Evolutionary conservation across 2,797 vertebrate genomes (phyloP).

Genomic region (Eurystomus glaucurus): DNA sequence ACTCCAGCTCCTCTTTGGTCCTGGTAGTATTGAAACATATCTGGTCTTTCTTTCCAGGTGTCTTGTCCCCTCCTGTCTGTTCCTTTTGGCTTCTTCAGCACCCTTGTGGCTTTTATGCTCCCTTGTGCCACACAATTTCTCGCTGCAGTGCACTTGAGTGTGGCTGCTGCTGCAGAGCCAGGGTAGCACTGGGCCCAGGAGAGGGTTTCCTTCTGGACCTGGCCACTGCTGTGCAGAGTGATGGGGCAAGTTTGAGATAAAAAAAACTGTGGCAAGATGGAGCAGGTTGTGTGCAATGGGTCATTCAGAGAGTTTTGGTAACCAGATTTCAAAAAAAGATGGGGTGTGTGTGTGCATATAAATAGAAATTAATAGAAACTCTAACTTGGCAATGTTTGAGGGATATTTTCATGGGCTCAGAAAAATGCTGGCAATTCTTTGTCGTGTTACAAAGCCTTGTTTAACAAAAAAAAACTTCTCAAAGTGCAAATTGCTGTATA

Average conservation of each 20-base stretch:
- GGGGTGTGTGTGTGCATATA: not conserved
- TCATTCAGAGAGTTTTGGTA: not conserved
- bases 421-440: not conserved
- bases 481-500: not conserved
- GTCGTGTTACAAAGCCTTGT: not conserved
- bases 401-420: not conserved
- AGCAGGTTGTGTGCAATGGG: not conserved
- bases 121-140: fast-evolving
- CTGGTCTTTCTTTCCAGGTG: not conserved
- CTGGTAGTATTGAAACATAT: not conserved
- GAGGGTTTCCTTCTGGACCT: not conserved
- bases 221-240: not conserved
- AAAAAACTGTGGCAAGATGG: not conserved
- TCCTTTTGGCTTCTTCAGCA: not conserved
- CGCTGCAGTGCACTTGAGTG: not conserved
- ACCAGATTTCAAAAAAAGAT: not conserved
- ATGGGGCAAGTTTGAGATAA: not conserved
- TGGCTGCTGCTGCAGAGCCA: not conserved
- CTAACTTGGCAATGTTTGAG: not conserved
- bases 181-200: not conserved
- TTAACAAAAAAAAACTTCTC: not conserved
- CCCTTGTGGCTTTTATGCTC: not conserved
- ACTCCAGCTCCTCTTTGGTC: not conserved
- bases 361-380: not conserved
- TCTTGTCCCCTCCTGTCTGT: not conserved